These are phyloP conservation scores for Linnaemya tessellans DNA, from an alignment of 2,888 invertebrate genomes.

Conservation along the genomic window DNA sequence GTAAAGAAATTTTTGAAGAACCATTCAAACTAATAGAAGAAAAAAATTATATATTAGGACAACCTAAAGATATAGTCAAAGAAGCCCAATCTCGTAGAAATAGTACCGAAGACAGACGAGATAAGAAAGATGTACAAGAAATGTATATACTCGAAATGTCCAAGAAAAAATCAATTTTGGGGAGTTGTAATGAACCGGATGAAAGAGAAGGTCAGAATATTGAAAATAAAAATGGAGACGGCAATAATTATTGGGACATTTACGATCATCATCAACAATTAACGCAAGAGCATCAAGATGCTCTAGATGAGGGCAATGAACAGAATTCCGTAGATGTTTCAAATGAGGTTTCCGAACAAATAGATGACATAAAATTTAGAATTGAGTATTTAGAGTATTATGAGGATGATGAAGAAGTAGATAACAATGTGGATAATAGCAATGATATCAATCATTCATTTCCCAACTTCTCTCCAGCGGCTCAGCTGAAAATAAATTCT, in stretches of 20 bases:
- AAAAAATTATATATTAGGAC: neutral
- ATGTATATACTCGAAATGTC: slow-evolving; percentile 27
- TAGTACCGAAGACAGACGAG: neutral
- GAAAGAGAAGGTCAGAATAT: neutral
- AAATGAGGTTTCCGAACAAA: neutral
- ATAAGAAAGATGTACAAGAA: neutral
- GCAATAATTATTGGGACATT: neutral
- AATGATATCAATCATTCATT: neutral
- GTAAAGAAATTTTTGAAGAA: neutral
- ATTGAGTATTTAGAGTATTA: slow-evolving; percentile 33
- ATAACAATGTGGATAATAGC: neutral
- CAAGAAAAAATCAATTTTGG: slow-evolving; percentile 7
- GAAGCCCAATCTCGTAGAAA: neutral
- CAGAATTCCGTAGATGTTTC: neutral
- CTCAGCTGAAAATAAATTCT: slow-evolving; percentile 19
- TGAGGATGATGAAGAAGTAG: slow-evolving; percentile 35
- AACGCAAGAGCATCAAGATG: neutral
- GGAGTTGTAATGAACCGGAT: neutral
- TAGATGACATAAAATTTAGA: slow-evolving; percentile 16
- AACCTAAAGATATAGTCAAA: neutral
- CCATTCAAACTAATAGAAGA: neutral
- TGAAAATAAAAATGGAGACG: neutral
- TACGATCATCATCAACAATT: neutral
- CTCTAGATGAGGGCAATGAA: neutral
- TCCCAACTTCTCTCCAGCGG: neutral